Percentiles rank a stretch among this genome's conserved stretches.
These are phyloP conservation scores for Orius insidiosus DNA, from an alignment of 1,140 invertebrate species.

Conservation along the genomic window DNA sequence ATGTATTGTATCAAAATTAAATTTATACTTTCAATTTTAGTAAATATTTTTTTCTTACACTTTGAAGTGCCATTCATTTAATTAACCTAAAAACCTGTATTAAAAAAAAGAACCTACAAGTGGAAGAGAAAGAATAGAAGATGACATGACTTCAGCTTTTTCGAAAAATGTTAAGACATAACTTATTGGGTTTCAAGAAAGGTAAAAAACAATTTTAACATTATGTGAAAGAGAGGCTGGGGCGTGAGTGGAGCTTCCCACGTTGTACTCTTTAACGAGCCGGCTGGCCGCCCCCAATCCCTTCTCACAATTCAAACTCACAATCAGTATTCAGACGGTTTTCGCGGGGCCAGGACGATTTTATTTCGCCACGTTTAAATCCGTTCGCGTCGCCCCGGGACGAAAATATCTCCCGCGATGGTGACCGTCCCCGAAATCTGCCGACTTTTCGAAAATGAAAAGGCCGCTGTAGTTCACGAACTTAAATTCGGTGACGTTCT, in stretches of 20 bases:
- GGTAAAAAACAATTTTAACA: no score
- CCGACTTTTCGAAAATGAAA: neutral
- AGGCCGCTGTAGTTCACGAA: neutral
- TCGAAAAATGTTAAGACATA: no score
- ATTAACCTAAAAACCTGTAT: no score
- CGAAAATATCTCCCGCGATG: neutral
- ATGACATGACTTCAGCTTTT: no score
- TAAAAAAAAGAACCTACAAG: no score
- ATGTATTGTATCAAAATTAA: no score
- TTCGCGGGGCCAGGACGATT: neutral
- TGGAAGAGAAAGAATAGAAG: no score
- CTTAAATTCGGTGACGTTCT: neutral
- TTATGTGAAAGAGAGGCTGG: neutral
- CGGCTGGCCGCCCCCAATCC: neutral
- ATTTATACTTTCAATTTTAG: no score
- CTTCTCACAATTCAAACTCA: neutral
- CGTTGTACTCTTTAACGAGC: constrained; percentile 1
- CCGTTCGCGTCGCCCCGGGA: neutral
- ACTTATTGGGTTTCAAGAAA: no score
- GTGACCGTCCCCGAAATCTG: neutral
- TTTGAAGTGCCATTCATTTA: no score
- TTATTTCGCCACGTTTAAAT: neutral
- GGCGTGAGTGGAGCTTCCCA: no score
- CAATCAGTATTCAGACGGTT: neutral
- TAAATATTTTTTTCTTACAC: no score